Evolutionary conservation across 2,888 invertebrate species (phyloP).

Genomic region (Sisyra nigra): DNA sequence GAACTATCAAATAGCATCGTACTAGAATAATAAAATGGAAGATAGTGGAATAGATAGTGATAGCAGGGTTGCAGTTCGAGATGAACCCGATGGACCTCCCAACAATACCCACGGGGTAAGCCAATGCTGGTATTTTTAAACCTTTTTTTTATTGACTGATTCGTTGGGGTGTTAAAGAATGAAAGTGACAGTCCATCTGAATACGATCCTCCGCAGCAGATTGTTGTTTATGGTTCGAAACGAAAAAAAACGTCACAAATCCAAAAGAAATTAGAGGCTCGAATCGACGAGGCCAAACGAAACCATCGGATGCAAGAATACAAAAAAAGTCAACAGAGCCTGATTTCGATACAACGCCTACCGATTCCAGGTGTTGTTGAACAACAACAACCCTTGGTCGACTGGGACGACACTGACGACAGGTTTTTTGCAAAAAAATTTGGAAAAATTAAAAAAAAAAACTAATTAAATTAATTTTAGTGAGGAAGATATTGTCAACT

Average conservation of each 20-base stretch:
- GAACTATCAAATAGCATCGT: not conserved
- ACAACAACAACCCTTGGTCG: conserved; percentile 38
- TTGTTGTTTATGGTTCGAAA: not conserved
- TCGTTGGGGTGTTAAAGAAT: conserved; percentile 17
- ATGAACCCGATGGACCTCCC: not conserved
- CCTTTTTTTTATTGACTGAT: not conserved
- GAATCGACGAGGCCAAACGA: conserved; percentile 28
- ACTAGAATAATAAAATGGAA: conserved; percentile 23
- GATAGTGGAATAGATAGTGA: conserved; percentile 34
- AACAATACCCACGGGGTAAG: not conserved
- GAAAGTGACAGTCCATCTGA: conserved; percentile 27
- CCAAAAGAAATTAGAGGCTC: conserved; percentile 25
- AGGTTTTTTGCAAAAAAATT: conserved; percentile 26
- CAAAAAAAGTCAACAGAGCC: conserved; percentile 23
- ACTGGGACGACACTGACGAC: conserved; percentile 36
- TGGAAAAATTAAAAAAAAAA: not conserved
- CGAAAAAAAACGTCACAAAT: conserved; percentile 18
- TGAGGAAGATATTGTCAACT: conserved; percentile 33
- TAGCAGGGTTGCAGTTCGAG: not conserved
- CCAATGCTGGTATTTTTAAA: not conserved
- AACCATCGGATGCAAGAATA: conserved; percentile 26
- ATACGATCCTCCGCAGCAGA: conserved; percentile 21
- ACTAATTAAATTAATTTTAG: conserved; percentile 16
- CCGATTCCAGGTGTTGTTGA: conserved; percentile 31
- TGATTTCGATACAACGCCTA: conserved; percentile 33